These are phyloP conservation scores for Lutjanus argentimaculatus DNA, from an alignment of 2,797 vertebrate genomes.

Conservation along the genomic window DNA sequence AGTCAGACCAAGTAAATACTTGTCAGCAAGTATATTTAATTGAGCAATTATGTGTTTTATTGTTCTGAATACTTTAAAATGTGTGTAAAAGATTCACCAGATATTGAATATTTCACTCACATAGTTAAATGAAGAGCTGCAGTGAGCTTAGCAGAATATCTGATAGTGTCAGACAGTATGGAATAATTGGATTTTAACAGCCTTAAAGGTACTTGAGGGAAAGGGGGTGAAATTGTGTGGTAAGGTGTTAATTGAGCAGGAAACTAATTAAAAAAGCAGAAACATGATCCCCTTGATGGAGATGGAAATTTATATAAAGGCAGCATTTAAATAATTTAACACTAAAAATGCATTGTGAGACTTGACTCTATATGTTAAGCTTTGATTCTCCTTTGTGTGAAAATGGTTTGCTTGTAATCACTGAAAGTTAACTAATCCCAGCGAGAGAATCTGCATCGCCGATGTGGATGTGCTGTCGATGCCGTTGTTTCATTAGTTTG, in stretches of 20 bases:
- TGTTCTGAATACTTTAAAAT: neutral
- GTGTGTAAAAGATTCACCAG: neutral
- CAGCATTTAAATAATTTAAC: neutral
- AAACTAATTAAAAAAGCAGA: neutral
- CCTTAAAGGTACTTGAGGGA: neutral
- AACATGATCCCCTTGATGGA: neutral
- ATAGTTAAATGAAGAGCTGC: neutral
- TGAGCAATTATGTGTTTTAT: neutral
- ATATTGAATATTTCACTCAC: neutral
- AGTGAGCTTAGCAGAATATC: neutral
- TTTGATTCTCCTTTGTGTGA: neutral
- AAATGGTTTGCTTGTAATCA: neutral
- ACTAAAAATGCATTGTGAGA: neutral
- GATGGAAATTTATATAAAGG: neutral
- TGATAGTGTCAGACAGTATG: neutral
- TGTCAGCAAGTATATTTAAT: neutral
- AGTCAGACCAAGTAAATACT: too few relatives aligned
- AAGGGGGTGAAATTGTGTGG: neutral
- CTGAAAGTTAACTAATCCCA: neutral
- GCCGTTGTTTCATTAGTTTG: slow-evolving; percentile 19
- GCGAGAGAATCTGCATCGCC: neutral
- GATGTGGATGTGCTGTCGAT: neutral
- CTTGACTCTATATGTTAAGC: neutral
- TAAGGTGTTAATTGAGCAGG: neutral
- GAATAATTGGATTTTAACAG: neutral